Conservation (phyloP, 2,113 vertebrate genomes). For the Galeopterus variegatus region DNA sequence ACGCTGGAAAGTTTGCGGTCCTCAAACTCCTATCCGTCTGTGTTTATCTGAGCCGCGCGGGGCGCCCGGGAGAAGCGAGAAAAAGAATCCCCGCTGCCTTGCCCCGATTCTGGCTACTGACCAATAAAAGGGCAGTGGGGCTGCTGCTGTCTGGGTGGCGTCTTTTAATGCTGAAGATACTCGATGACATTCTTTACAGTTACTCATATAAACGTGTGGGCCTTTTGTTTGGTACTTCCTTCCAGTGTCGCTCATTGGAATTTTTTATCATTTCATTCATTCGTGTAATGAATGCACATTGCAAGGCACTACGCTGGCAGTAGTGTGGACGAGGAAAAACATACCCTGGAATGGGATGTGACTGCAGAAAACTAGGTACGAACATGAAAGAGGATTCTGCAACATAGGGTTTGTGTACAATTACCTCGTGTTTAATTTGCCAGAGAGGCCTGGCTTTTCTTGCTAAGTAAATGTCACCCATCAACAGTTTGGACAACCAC, state of each 20-base stretch:
- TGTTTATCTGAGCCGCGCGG: not conserved
- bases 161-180: not conserved
- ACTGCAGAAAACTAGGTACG: not conserved
- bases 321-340: not conserved
- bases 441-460: conserved; percentile 20
- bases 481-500: not conserved
- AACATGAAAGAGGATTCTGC: not conserved
- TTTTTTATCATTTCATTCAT: conserved; percentile 15
- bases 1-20: not conserved
- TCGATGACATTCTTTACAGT: not conserved
- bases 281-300: not conserved
- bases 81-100: not conserved
- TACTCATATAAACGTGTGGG: not conserved
- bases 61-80: not conserved
- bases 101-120: not conserved
- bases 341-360: not conserved
- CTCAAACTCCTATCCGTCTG: not conserved
- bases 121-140: not conserved
- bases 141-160: not conserved
- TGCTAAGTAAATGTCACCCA: not conserved
- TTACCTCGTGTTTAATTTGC: not conserved
- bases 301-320: not conserved
- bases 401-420: not conserved
- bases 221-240: not conserved
- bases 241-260: not conserved